These are phyloP conservation scores for Exephanes ischioxanthus DNA, from an alignment of 2,888 invertebrate genomes.

Conservation along the genomic window DNA sequence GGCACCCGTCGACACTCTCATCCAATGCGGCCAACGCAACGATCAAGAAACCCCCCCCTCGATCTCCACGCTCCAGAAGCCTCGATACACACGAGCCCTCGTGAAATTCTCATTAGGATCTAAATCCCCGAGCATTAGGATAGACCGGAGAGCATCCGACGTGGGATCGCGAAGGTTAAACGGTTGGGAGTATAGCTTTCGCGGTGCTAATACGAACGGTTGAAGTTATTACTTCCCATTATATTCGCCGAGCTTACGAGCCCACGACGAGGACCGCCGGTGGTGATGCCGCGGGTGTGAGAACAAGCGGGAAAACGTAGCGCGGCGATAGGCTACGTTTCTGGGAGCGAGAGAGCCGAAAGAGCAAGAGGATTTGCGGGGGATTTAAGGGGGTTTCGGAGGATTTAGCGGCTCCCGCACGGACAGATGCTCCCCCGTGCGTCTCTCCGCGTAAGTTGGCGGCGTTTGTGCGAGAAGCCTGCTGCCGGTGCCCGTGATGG, in stretches of 20 bases:
- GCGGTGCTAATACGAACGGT: constrained; percentile 74
- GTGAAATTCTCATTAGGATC: constrained; percentile 40
- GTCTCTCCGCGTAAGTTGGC: constrained; percentile 73
- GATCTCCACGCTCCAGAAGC: neutral
- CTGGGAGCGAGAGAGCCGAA: constrained; percentile 43
- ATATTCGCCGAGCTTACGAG: constrained; percentile 67
- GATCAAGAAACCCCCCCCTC: neutral
- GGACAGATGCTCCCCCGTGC: constrained; percentile 80
- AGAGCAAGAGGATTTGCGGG: constrained; percentile 74
- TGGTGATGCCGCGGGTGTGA: constrained; percentile 40
- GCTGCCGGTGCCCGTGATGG: constrained; percentile 24
- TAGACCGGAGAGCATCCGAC: constrained; percentile 14
- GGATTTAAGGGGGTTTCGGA: constrained; percentile 78
- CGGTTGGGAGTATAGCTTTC: constrained; percentile 62
- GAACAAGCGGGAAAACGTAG: constrained; percentile 31
- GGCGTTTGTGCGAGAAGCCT: constrained; percentile 55
- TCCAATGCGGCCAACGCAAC: neutral
- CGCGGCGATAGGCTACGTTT: constrained; percentile 10
- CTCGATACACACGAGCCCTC: constrained; percentile 5
- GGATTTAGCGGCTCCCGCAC: constrained; percentile 79
- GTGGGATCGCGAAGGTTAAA: constrained; percentile 64
- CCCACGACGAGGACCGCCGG: constrained; percentile 28
- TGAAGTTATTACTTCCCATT: constrained; percentile 78
- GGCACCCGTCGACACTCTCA: neutral
- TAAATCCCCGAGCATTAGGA: constrained; percentile 23